Evolutionary conservation across 2,888 invertebrate genomes (phyloP).

Genomic region (Andrena trimmerana): DNA sequence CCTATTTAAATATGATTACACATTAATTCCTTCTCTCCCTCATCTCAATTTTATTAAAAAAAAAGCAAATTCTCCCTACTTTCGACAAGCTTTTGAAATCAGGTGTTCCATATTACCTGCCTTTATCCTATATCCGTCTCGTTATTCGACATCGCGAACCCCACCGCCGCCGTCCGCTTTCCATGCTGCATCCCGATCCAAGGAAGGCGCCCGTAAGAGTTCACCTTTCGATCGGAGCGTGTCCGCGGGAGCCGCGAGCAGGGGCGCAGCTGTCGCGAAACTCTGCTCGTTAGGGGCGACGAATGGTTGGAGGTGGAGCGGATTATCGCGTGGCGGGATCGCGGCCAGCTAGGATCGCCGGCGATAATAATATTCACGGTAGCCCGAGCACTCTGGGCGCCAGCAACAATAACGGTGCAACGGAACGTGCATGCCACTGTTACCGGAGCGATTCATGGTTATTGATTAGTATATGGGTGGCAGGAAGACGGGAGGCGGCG

Average conservation of each 20-base stretch:
- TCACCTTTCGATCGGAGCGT: neutral
- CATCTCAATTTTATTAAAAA: no score
- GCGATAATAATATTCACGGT: conserved; percentile 74
- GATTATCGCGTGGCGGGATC: conserved; percentile 31
- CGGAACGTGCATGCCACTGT: conserved; percentile 77
- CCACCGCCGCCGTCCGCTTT: neutral
- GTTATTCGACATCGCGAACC: neutral
- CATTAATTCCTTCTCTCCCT: no score
- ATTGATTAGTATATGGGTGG: conserved; percentile 78
- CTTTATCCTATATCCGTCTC: neutral
- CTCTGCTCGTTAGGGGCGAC: neutral
- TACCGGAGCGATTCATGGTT: conserved; percentile 80
- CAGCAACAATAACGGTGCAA: conserved; percentile 76
- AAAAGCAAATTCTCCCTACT: no score
- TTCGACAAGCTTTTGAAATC: no score
- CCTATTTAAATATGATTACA: no score
- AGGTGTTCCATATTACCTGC: no score
- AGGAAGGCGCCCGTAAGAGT: neutral
- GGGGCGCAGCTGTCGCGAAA: conserved; percentile 9
- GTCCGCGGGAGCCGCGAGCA: conserved; percentile 1
- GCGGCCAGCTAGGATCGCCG: conserved; percentile 41
- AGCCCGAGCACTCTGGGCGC: conserved; percentile 60
- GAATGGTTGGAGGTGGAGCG: neutral
- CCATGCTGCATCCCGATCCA: no score
- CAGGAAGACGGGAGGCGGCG: conserved; percentile 74